These are phyloP conservation scores for Philereme vetulata DNA, from an alignment of 2,888 invertebrate genomes.

Conservation along the genomic window DNA sequence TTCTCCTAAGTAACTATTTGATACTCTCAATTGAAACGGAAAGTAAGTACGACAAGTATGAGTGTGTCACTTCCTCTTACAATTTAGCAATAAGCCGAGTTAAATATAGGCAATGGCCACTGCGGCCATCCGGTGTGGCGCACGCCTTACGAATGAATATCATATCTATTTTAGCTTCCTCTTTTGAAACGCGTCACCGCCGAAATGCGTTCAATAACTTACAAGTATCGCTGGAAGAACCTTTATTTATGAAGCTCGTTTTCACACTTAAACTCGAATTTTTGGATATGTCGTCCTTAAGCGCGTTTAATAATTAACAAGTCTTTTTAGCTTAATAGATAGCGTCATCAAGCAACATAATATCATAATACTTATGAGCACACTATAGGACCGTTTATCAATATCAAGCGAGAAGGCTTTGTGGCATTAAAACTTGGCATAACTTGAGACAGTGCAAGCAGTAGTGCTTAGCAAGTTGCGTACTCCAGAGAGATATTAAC, in stretches of 20 bases:
- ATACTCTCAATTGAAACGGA: no score
- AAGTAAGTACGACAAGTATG: neutral
- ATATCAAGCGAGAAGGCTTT: conserved; percentile 40
- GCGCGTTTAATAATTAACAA: conserved; percentile 9
- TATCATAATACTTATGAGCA: conserved; percentile 32
- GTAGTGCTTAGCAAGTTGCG: conserved; percentile 41
- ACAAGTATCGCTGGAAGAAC: conserved; percentile 37
- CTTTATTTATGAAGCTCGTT: conserved; percentile 26
- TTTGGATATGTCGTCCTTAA: conserved; percentile 5
- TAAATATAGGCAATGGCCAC: conserved; percentile 49
- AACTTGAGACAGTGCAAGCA: conserved; percentile 42
- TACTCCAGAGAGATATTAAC: conserved; percentile 41
- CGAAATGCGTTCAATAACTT: conserved; percentile 45
- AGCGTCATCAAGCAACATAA: conserved; percentile 21
- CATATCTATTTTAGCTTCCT: conserved; percentile 50
- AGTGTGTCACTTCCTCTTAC: conserved; percentile 34
- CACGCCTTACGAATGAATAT: conserved; percentile 55
- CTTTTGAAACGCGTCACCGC: conserved; percentile 43
- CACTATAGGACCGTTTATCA: conserved; percentile 39
- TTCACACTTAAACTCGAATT: conserved; percentile 21
- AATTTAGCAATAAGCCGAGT: conserved; percentile 44
- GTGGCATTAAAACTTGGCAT: conserved; percentile 42
- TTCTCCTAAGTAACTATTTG: no score
- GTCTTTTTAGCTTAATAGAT: neutral
- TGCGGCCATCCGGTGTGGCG: conserved; percentile 57